Evolutionary conservation across 2,888 invertebrate species (phyloP).

Genomic region (Electrophaes corylata): DNA sequence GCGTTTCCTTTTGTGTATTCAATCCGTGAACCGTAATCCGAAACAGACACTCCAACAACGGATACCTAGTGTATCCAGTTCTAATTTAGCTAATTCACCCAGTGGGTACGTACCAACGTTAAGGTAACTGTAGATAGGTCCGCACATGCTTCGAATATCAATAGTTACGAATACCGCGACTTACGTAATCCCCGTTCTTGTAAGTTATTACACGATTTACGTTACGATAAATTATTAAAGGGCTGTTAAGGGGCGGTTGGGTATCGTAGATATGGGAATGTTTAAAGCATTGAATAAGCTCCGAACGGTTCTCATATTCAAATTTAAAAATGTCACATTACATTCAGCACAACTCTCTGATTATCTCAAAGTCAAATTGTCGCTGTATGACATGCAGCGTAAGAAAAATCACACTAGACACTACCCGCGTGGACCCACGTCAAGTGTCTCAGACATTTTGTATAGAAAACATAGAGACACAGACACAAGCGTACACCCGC

Average conservation of each 20-base stretch:
- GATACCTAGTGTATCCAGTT: slow-evolving; percentile 22
- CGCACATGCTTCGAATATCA: slow-evolving; percentile 38
- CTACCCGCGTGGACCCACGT: too few species aligned
- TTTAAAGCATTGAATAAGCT: neutral
- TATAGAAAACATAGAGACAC: too few species aligned
- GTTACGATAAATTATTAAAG: slow-evolving; percentile 29
- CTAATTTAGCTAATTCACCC: slow-evolving; percentile 38
- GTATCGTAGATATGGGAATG: neutral
- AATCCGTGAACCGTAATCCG: slow-evolving; percentile 18
- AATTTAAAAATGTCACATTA: too few species aligned
- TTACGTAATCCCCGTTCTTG: slow-evolving; percentile 16
- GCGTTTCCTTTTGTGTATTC: slow-evolving; percentile 17
- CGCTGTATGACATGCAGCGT: too few species aligned
- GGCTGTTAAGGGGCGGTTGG: neutral
- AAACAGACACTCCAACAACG: slow-evolving; percentile 21
- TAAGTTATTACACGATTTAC: slow-evolving; percentile 26
- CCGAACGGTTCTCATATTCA: too few species aligned
- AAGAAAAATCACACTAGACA: too few species aligned
- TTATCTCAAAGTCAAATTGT: too few species aligned
- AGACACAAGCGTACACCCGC: too few species aligned
- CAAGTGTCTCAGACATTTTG: too few species aligned
- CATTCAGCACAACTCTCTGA: too few species aligned
- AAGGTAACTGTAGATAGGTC: slow-evolving; percentile 16
- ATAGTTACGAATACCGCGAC: slow-evolving; percentile 16
- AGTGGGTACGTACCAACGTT: slow-evolving; percentile 17